Conservation (phyloP, 2,797 vertebrate genomes). For the Delichon dasypus region DNA sequence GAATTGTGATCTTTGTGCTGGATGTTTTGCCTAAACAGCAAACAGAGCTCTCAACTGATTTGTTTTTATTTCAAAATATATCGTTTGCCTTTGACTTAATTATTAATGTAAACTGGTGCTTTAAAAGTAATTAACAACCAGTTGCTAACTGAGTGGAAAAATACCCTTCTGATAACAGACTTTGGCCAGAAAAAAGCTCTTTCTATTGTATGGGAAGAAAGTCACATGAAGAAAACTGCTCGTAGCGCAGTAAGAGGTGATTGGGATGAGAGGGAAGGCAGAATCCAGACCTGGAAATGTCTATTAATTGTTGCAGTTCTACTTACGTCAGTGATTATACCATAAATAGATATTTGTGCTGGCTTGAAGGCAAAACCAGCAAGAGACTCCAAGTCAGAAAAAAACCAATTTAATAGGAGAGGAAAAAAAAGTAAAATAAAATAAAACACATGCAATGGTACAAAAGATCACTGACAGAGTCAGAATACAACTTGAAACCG, state of each 20-base stretch:
- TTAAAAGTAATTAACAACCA: slow-evolving; percentile 8
- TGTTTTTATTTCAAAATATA: slow-evolving; percentile 5
- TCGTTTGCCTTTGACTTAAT: neutral
- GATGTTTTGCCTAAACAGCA: neutral
- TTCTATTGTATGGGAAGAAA: neutral
- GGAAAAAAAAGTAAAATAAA: too few relatives aligned
- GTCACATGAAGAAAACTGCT: neutral
- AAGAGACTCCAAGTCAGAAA: too few relatives aligned
- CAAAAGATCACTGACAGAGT: too few relatives aligned
- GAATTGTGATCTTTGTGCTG: neutral
- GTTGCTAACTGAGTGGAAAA: neutral
- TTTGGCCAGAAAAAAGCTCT: neutral
- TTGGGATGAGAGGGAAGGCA: neutral
- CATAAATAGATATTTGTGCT: neutral
- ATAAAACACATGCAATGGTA: too few relatives aligned
- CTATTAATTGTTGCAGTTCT: neutral
- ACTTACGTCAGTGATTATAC: neutral
- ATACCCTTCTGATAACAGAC: neutral
- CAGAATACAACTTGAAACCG: too few relatives aligned
- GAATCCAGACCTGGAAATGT: neutral
- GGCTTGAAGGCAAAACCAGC: too few relatives aligned
- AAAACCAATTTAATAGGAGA: too few relatives aligned
- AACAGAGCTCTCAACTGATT: neutral
- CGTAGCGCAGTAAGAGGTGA: neutral
- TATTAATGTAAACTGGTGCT: neutral